A percentile compares a stretch with the other conserved stretches of the same genome.
Evolutionary conservation across 2,113 vertebrate genomes (phyloP).

Genomic region (Epinephelus lanceolatus): DNA sequence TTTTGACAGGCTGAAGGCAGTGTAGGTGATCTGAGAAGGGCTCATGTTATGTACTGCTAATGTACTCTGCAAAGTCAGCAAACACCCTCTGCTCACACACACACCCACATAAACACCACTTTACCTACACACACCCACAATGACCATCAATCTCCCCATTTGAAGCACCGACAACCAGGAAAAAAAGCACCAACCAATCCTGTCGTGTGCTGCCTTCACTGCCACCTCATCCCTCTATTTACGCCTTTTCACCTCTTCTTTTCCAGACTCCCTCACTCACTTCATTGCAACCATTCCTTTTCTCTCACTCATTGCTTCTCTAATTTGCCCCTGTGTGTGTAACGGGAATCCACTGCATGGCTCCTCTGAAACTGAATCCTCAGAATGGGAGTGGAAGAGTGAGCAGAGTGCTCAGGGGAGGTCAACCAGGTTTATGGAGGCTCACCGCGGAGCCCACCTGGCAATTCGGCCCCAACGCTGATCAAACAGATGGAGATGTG

Average conservation of each 20-base stretch:
- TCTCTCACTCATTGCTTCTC: constrained; percentile 54
- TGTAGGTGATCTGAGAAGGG: constrained; percentile 61
- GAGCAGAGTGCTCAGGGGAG: constrained; percentile 30
- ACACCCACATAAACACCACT: constrained; percentile 17
- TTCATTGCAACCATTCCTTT: constrained; percentile 53
- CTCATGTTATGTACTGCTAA: constrained; percentile 57
- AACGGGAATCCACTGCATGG: constrained; percentile 55
- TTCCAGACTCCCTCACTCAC: constrained; percentile 25
- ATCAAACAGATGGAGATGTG: constrained; percentile 48
- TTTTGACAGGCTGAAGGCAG: constrained; percentile 40
- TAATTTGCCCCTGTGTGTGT: constrained; percentile 57
- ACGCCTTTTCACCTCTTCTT: constrained; percentile 31
- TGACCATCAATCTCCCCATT: constrained; percentile 32
- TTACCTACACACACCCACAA: constrained; percentile 15
- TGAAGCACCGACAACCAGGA: constrained; percentile 4
- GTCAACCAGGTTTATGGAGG: constrained; percentile 63
- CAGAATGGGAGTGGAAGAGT: constrained; percentile 42
- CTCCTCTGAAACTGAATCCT: constrained; percentile 73
- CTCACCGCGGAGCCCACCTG: constrained; percentile 47
- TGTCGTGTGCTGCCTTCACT: constrained; percentile 14
- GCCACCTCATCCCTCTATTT: constrained; percentile 60
- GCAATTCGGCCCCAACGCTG: constrained; percentile 15
- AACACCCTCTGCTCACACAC: constrained; percentile 12
- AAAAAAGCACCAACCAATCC: neutral
- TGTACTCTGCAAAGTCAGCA: constrained; percentile 60